Evolutionary conservation across 2,113 vertebrate genomes (phyloP).

Genomic region (Sturnus vulgaris): DNA sequence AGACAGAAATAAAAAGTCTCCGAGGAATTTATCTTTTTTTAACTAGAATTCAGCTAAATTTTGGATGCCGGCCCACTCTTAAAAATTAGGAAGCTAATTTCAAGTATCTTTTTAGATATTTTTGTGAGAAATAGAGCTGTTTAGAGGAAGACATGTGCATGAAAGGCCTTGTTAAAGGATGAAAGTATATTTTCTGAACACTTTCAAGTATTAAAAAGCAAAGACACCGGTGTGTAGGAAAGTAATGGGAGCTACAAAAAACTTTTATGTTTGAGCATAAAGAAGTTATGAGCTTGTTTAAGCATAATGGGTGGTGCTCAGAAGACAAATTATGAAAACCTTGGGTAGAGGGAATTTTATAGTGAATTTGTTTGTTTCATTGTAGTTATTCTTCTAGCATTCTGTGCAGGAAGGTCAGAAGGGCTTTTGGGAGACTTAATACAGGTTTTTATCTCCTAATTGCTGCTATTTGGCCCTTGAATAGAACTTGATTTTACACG

Average conservation of each 20-base stretch:
- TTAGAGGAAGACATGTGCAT: not conserved
- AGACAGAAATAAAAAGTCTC: not conserved
- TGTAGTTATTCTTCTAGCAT: not conserved
- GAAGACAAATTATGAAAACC: not conserved
- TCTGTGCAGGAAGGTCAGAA: not conserved
- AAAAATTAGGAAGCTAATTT: not conserved
- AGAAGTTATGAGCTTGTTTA: conserved; percentile 27
- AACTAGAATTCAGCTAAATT: not conserved
- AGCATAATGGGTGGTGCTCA: not conserved
- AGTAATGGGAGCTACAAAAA: not conserved
- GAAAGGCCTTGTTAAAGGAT: not conserved
- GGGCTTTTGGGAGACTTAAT: not conserved
- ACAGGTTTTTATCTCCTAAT: not conserved
- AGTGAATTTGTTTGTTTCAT: not conserved
- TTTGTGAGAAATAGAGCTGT: not conserved
- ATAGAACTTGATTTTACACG: not conserved
- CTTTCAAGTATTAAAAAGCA: not conserved
- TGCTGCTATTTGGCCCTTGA: not conserved
- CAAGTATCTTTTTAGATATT: not conserved
- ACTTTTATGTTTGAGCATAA: conserved; percentile 23
- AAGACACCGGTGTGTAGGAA: not conserved
- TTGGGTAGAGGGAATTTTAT: not conserved
- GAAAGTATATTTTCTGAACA: not conserved
- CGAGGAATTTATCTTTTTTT: not conserved
- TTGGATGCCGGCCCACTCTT: not conserved